Evolutionary conservation across 1,140 invertebrate genomes (phyloP), one percentile per base, ranked within the genome.

Genomic region (Lepidotrigona ventralis): DNA sequence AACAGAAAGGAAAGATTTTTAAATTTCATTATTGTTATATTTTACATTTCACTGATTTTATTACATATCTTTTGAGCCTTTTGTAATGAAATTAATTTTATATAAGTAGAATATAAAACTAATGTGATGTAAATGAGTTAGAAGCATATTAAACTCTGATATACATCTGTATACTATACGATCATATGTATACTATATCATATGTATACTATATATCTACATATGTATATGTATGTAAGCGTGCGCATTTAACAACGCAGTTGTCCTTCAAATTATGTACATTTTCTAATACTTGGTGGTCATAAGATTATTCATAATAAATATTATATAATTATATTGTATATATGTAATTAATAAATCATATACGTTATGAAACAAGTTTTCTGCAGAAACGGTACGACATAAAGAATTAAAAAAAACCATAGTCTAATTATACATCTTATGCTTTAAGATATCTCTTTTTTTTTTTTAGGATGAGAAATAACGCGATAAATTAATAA

Each of bases 191-290:
- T n/a, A n/a, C n/a, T n/a, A n/a, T n/a, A n/a, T n/a, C n/a, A n/a
- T n/a, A n/a, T n/a, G n/a, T n/a, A n/a, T n/a, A n/a, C n/a, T n/a
- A n/a, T 46, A 46, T 8, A 46, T 46, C 58, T 2, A 60, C n/a
- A n/a, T 60, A 60, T 60, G 23, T 70, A 21, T 29, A 17, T 46
- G 15, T 46, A 54, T 21, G 26, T 29, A 21, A 54, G 46, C 79
- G 21, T 64, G 23, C 29, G 29, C n/a, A 64, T 81, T 21, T 53
- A 6, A 53, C 14, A 74, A 81, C 79, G 21, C 54, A 51, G 58
- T 81, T 73, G 79, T 53, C 46, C 39, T 23, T 11, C 54, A 60
- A 75, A 19, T 80, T 72, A 53, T 80, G 23, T 80, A 75, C n/a
- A 75, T 39, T 33, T 64, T 64, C 33, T 26, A 64, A 54, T 64